Base-by-base conservation (phyloP, 2,113 vertebrate species). In the Apeltes quadracus region DNA sequence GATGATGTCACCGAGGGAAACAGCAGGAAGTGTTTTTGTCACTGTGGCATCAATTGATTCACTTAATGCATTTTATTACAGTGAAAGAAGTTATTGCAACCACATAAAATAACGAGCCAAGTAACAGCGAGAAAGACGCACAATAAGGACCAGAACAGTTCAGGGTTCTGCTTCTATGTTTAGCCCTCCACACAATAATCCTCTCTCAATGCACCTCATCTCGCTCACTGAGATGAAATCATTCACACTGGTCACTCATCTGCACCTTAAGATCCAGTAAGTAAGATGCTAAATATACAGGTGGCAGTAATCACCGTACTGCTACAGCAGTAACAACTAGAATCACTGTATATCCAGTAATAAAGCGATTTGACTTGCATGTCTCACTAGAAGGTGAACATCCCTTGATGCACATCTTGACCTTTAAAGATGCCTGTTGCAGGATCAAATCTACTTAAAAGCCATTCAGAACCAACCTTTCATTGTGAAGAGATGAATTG, bases 1-100 rank as follows among this genome's bases (percentile, higher is more conserved):
- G 80, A 88, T 88, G 89, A 90, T 92, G 88, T 90, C 88, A 90
- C 80, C 61, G 59, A 79, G 72, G 67, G 69, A 78, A 87, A 75
- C 63, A 76, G 77, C 85, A 87, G 86, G 87, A 85, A 85, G 74
- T 59, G 61, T 61, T 75, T 76, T 69, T 46, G 61, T 82, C 77
- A 87, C 69, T 39, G 59, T 64, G 75, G 65, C 75, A 78, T 75
- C 15, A 4, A 66, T 51, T 62, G 34, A 64, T 58, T 69, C 57
- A 72, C 29, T 54, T 58, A 72, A 82, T 71, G 63, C 39, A 83
- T 83, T 61, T 73, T 56, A 55, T 73, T 57, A 54, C 54, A 32
- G 32, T 5, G 34, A 66, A 75, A 78, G 69, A 22, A 22, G 12
- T 2, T n/a, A n/a, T 70, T 84, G 86, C 75, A 88, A 84, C 55